A percentile compares a stretch with the other conserved stretches of the same genome.
Conservation (phyloP, 2,113 vertebrate species). For the Pangasianodon gigas region DNA sequence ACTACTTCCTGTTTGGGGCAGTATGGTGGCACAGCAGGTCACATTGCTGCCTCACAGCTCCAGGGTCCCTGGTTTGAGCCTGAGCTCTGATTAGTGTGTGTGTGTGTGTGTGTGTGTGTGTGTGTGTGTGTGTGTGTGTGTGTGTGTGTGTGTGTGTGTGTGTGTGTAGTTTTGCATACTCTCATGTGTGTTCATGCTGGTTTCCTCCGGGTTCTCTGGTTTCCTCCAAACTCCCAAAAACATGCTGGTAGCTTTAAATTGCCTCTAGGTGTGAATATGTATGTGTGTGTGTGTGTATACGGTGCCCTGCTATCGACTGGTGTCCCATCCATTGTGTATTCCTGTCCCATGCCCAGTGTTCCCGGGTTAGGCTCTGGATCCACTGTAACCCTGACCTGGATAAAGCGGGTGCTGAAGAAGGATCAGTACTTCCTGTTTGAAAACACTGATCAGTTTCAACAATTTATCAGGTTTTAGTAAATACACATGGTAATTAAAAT, state of each 20-base stretch:
- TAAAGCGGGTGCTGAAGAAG: background rate
- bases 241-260: background rate
- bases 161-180: background rate
- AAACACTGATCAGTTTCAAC: background rate
- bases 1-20: background rate
- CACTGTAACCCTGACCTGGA: background rate
- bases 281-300: background rate
- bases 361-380: background rate
- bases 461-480: background rate
- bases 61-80: background rate
- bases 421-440: background rate
- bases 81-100: background rate
- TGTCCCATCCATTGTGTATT: background rate
- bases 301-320: background rate
- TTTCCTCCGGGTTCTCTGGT: background rate
- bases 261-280: too few species aligned
- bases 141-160: background rate
- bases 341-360: too few species aligned
- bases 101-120: background rate
- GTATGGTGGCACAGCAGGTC: background rate
- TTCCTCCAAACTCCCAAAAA: background rate
- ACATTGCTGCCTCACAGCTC: background rate
- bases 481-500: background rate
- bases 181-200: background rate
- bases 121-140: background rate